These are phyloP conservation scores for Piaya cayana DNA, from an alignment of 2,113 vertebrate species.

Conservation along the genomic window DNA sequence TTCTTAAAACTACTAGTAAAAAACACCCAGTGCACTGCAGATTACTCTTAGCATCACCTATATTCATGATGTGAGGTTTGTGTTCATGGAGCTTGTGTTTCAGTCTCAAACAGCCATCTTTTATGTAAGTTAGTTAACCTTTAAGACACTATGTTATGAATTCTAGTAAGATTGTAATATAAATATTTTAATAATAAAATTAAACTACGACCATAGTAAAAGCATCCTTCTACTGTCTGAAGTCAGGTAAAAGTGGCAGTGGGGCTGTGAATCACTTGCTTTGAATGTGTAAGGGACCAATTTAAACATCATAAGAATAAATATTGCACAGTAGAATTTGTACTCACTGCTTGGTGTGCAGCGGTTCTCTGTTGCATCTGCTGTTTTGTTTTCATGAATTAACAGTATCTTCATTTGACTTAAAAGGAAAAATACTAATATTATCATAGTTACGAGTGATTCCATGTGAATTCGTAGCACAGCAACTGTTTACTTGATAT, in stretches of 20 bases:
- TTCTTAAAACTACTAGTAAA: neutral
- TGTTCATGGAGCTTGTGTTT: neutral
- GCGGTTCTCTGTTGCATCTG: conserved; percentile 21
- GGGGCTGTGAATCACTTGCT: conserved; percentile 4
- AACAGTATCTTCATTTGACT: conserved; percentile 53
- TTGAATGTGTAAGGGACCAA: neutral
- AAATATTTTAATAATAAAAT: neutral
- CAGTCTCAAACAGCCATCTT: neutral
- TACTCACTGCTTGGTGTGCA: conserved; percentile 1
- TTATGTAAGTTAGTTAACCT: neutral
- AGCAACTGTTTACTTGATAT: neutral
- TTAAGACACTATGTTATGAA: neutral
- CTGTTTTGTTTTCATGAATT: conserved; percentile 54
- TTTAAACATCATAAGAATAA: conserved; percentile 19
- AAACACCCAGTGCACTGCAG: neutral
- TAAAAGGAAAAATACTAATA: conserved; percentile 2
- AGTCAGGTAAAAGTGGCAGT: conserved; percentile 9
- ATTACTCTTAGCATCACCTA: neutral
- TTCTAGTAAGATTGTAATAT: neutral
- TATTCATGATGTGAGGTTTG: neutral
- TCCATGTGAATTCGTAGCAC: neutral
- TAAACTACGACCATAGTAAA: neutral
- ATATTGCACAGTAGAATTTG: conserved; percentile 30
- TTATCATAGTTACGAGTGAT: conserved; percentile 11
- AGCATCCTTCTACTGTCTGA: neutral